Evolutionary conservation across 2,113 vertebrate species (phyloP).

Genomic region (Euleptes europaea): DNA sequence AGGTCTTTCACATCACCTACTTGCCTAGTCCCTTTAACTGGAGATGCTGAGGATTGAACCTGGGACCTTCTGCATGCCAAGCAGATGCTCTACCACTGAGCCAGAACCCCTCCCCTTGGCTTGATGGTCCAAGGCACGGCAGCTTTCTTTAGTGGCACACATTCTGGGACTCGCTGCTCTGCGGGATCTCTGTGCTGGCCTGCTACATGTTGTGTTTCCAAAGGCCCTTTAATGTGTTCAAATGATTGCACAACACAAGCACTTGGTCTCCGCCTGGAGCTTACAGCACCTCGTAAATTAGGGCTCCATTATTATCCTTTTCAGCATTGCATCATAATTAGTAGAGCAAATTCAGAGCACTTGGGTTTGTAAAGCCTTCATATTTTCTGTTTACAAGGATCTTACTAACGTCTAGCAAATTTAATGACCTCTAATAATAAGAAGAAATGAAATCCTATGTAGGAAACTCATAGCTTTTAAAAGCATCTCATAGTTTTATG

Average conservation of each 20-base stretch:
- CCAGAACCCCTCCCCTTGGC: too few relatives aligned
- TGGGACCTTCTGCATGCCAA: too few relatives aligned
- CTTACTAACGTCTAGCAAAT: conserved; percentile 72
- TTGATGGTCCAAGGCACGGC: too few relatives aligned
- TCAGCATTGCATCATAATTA: conserved; percentile 65
- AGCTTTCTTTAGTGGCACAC: too few relatives aligned
- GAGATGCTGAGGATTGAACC: too few relatives aligned
- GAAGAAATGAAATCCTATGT: conserved; percentile 72
- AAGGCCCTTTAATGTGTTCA: conserved; percentile 43
- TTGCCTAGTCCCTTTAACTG: too few relatives aligned
- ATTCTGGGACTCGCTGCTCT: too few relatives aligned
- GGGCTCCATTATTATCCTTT: conserved; percentile 50
- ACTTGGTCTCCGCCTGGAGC: conserved; percentile 45
- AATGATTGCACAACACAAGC: conserved; percentile 45
- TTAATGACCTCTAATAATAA: conserved; percentile 72
- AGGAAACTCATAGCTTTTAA: conserved; percentile 73
- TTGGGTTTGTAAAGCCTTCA: conserved; percentile 67
- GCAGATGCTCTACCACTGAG: too few relatives aligned
- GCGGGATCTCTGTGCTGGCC: too few relatives aligned
- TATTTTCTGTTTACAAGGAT: conserved; percentile 74
- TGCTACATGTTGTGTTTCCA: too few relatives aligned
- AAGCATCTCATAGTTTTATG: conserved; percentile 65
- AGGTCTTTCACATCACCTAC: too few relatives aligned
- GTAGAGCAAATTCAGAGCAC: conserved; percentile 62
- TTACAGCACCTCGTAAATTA: conserved; percentile 65